Percentiles rank a stretch among this genome's conserved stretches.
phyloP scores from a whole-genome alignment of 2,888 invertebrate genomes.

The Drosophila subsilvestris region DNA sequence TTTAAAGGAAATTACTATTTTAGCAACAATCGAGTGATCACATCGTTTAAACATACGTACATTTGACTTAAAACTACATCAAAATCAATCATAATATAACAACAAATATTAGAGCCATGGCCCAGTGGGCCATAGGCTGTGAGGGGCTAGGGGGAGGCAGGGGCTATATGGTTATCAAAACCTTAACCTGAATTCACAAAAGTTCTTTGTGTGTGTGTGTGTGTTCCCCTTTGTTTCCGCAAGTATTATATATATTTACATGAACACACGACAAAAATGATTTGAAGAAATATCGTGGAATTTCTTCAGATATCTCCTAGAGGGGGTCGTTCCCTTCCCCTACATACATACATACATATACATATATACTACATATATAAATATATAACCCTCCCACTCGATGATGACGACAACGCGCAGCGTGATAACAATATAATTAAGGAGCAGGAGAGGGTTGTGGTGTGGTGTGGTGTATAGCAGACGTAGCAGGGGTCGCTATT shows the following conservation, averaged over 20 bases:
- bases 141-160: not conserved
- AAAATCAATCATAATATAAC: constrained; percentile 67
- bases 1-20: constrained; percentile 43
- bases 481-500: not conserved
- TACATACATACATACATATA: not conserved
- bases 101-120: constrained; percentile 61
- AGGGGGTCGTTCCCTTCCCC: not conserved
- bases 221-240: constrained; percentile 31
- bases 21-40: constrained; percentile 73
- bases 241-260: constrained; percentile 39
- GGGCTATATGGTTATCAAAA: constrained; percentile 39
- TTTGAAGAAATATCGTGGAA: constrained; percentile 36
- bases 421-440: constrained; percentile 48
- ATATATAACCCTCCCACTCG: not conserved
- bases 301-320: constrained; percentile 21
- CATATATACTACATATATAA: not conserved
- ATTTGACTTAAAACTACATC: constrained; percentile 63
- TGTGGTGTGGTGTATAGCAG: constrained; percentile 4
- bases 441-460: constrained; percentile 9
- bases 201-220: constrained; percentile 11
- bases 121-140: constrained; percentile 11
- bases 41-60: constrained; percentile 60
- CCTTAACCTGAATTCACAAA: constrained; percentile 42
- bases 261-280: constrained; percentile 40
- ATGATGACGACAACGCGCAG: constrained; percentile 47